Evolutionary conservation across 2,797 vertebrate genomes (phyloP).

Genomic region (Gymnothorax reevesii): DNA sequence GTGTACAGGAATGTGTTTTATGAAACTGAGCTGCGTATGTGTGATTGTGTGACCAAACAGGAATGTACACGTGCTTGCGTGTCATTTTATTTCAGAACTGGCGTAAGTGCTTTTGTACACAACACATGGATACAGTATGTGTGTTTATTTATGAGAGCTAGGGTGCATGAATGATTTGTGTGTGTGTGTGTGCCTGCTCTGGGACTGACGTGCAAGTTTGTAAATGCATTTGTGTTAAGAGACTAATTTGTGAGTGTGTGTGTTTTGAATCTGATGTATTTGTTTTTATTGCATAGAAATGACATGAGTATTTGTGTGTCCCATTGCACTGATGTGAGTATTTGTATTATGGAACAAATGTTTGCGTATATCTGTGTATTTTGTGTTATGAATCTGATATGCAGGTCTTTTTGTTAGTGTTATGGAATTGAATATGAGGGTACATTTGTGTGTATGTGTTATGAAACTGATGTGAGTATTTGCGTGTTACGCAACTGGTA

Average conservation of each 20-base stretch:
- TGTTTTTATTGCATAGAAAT: not conserved
- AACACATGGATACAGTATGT: too few relatives aligned
- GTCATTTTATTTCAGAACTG: too few relatives aligned
- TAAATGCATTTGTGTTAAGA: not conserved
- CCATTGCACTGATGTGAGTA: not conserved
- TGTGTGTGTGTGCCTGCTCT: not conserved
- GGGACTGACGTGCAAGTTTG: not conserved
- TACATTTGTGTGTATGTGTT: not conserved
- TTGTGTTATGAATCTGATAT: not conserved
- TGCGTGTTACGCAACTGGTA: not conserved
- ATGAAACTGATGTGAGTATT: not conserved
- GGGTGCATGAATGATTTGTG: too few relatives aligned
- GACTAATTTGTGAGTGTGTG: not conserved
- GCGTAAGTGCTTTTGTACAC: too few relatives aligned
- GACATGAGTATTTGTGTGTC: not conserved
- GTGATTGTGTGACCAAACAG: too few relatives aligned
- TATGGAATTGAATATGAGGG: not conserved
- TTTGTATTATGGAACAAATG: not conserved
- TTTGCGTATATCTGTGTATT: not conserved
- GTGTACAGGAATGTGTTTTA: not conserved
- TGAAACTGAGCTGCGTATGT: too few relatives aligned
- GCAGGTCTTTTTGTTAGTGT: not conserved
- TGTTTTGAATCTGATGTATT: not conserved
- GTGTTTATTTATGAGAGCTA: too few relatives aligned
- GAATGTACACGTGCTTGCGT: too few relatives aligned